These are phyloP conservation scores for Chiroxiphia lanceolata DNA, from an alignment of 2,797 vertebrate genomes.

Conservation along the genomic window DNA sequence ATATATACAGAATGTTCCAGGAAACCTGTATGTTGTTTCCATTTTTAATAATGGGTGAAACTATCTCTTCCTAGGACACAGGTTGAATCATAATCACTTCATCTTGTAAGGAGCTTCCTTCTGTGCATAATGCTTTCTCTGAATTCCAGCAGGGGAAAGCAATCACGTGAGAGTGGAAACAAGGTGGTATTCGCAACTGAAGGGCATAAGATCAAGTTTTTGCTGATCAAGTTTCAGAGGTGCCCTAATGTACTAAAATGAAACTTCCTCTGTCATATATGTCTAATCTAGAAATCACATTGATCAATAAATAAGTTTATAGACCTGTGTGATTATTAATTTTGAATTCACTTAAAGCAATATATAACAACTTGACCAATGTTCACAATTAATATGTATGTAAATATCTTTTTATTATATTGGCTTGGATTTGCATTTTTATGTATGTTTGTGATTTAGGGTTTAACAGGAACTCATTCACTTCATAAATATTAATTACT, in stretches of 20 bases:
- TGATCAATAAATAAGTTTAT: background rate
- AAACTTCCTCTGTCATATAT: slow-evolving; percentile 4
- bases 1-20: background rate
- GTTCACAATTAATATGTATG: slow-evolving; percentile 39
- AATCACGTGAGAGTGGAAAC: background rate
- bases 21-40: background rate
- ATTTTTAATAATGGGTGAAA: background rate
- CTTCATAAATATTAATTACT: slow-evolving; percentile 75
- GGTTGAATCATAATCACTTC: background rate
- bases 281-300: background rate
- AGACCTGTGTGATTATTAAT: slow-evolving; percentile 19
- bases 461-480: slow-evolving; percentile 50
- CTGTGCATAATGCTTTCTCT: background rate
- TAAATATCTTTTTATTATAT: slow-evolving; percentile 45
- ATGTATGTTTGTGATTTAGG: slow-evolving; percentile 59
- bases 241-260: background rate
- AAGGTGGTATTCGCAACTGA: background rate
- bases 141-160: background rate
- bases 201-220: background rate
- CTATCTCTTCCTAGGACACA: background rate
- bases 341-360: slow-evolving; percentile 40
- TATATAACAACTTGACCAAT: background rate
- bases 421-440: slow-evolving; percentile 54
- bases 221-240: background rate
- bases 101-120: background rate